Evolutionary conservation across 2,888 invertebrate species (phyloP).

Genomic region (Ophion slaviceki): DNA sequence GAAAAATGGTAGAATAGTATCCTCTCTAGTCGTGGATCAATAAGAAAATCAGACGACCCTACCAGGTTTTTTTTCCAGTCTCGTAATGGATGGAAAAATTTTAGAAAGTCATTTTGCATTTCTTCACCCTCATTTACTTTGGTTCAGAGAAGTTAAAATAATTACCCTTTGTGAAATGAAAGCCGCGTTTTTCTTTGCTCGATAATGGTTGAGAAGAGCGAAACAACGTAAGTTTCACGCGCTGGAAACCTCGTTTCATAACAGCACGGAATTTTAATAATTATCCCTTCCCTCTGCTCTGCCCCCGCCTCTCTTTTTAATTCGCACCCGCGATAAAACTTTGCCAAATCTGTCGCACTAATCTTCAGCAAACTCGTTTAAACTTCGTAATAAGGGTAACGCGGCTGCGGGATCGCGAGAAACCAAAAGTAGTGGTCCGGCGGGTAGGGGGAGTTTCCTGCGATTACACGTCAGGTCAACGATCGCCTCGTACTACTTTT

Average conservation of each 20-base stretch:
- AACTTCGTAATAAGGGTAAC: slow-evolving; percentile 48
- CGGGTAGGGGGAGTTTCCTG: not conserved
- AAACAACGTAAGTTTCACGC: not conserved
- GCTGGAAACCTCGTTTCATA: not conserved
- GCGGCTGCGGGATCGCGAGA: slow-evolving; percentile 36
- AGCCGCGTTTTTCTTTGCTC: not conserved
- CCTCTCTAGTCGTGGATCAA: too few relatives aligned
- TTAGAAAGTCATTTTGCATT: too few relatives aligned
- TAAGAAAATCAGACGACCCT: too few relatives aligned
- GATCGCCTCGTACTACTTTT: slow-evolving; percentile 60
- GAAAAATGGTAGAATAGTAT: too few relatives aligned
- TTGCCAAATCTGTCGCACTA: slow-evolving; percentile 38
- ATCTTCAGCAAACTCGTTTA: slow-evolving; percentile 38
- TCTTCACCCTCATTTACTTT: too few relatives aligned
- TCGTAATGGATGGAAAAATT: too few relatives aligned
- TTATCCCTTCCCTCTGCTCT: not conserved
- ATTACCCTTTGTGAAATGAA: not conserved
- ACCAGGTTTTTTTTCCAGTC: too few relatives aligned
- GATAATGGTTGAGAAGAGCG: too few relatives aligned
- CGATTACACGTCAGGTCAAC: slow-evolving; percentile 55
- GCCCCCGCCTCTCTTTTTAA: not conserved
- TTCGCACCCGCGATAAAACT: slow-evolving; percentile 10
- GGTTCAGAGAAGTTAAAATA: not conserved
- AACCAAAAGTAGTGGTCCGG: slow-evolving; percentile 6
- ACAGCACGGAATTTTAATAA: not conserved